A percentile compares a stretch with the other conserved stretches of the same genome.
These are phyloP conservation scores for Diarsia dahlii DNA, from an alignment of 2,888 invertebrate genomes.

Conservation along the genomic window DNA sequence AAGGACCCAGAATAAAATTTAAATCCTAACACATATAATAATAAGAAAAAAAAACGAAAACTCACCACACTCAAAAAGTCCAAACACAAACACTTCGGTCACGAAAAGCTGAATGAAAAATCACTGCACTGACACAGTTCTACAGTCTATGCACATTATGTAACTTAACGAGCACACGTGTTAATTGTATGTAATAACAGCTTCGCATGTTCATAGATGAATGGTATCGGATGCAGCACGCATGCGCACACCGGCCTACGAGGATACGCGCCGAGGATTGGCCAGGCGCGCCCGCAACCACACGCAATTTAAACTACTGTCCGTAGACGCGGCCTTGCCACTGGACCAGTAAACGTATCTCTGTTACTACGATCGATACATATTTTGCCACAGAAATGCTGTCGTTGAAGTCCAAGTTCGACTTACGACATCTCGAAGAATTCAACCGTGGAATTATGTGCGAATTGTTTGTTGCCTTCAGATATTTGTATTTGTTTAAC, in stretches of 20 bases:
- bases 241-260: slow-evolving; percentile 61
- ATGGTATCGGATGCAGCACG: slow-evolving; percentile 64
- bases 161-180: slow-evolving; percentile 42
- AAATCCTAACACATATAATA: background rate
- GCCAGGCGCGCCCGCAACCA: slow-evolving; percentile 71
- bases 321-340: slow-evolving; percentile 74
- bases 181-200: slow-evolving; percentile 44
- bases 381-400: slow-evolving; percentile 50
- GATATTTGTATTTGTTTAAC: slow-evolving; percentile 12
- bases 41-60: slow-evolving; percentile 14
- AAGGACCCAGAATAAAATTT: background rate
- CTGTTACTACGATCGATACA: slow-evolving; percentile 49
- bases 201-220: slow-evolving; percentile 54
- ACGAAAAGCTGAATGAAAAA: slow-evolving; percentile 41
- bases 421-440: slow-evolving; percentile 47
- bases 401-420: slow-evolving; percentile 61
- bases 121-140: slow-evolving; percentile 53
- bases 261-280: slow-evolving; percentile 66
- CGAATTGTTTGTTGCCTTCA: slow-evolving; percentile 14
- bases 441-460: slow-evolving; percentile 25
- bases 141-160: slow-evolving; percentile 32
- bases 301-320: slow-evolving; percentile 76
- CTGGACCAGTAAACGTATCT: slow-evolving; percentile 68
- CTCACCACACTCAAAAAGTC: slow-evolving; percentile 54
- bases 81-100: slow-evolving; percentile 36